Percentiles rank a stretch among this genome's conserved stretches.
These are phyloP conservation scores for Acridotheres tristis DNA, from an alignment of 2,797 vertebrate genomes.

Conservation along the genomic window DNA sequence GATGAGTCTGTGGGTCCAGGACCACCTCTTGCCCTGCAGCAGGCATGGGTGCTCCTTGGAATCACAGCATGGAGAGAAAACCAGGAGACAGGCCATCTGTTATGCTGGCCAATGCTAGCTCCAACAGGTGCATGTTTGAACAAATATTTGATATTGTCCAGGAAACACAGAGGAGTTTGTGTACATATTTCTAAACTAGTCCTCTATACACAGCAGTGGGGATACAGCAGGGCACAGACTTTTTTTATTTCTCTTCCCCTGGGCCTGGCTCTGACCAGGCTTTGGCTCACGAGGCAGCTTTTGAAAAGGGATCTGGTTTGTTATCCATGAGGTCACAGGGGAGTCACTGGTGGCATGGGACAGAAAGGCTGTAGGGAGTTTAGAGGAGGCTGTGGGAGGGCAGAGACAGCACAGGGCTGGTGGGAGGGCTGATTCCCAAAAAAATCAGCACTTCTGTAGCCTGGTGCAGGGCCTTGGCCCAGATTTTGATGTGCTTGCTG, in stretches of 20 bases:
- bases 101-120: not conserved
- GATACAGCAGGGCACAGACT: rapidly evolving
- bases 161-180: not conserved
- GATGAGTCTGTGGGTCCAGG: too few relatives aligned
- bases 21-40: not conserved
- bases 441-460: not conserved
- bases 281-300: not conserved
- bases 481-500: not conserved
- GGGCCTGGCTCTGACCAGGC: not conserved
- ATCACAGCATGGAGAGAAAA: not conserved
- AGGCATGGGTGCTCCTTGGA: not conserved
- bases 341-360: not conserved
- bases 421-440: not conserved
- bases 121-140: not conserved
- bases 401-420: too few relatives aligned
- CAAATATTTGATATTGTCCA: not conserved
- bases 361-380: not conserved
- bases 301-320: not conserved
- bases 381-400: not conserved
- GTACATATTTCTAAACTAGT: not conserved
- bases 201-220: not conserved
- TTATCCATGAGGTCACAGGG: not conserved
- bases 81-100: not conserved
- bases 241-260: not conserved
- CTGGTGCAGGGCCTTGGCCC: not conserved